Evolutionary conservation across 2,888 invertebrate genomes (phyloP), one percentile per base, ranked within the genome.

Genomic region (Amblyjoppa fuscipennis): DNA sequence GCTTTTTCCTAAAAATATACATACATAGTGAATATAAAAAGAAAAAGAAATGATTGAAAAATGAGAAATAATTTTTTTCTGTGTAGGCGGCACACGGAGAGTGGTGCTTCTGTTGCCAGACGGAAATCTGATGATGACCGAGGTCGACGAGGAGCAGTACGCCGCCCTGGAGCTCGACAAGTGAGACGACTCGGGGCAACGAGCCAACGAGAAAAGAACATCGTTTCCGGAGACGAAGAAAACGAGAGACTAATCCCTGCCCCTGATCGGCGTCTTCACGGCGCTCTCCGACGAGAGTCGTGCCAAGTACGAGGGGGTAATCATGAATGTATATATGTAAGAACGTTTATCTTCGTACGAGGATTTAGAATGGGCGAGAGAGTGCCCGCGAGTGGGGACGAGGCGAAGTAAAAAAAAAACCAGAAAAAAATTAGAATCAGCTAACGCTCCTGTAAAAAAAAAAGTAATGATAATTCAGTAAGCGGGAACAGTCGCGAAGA

Each of bases 51-150:
- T 13, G 34, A 34, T 1, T 56, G 66, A 34, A 49, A 61, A 31
- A 13, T 71, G 13, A 41, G 6, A 25, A 53, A 25, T 25, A 7
- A 38, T 69, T 64, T 5, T 49, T 66, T 20, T 83, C 77, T 73
- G 92, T 92, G 20, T 92, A 97, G 98, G 97, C 93, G 98, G 98
- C 81, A 97, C 97, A 28, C 95, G 98, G 90, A 96, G 97, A 93
- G 98, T 98, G 28, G 97, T 98, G 7, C 95, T 98, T n/a, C 95
- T 98, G 91, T 94, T 98, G 89, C 98, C 98, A 9, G 98, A 98
- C 93, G 98, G 98, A 87, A 97, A 97, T 91, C 95, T 98, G 85
- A 97, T 98, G 95, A 97, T 98, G 96, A 98, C 98, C 6, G 97
- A 98, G 94, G 96, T 98, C 86, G 97, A 98, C 90, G 97, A 97